Evolutionary conservation across 1,140 invertebrate species (phyloP).

Genomic region (Brachionus rubens): DNA sequence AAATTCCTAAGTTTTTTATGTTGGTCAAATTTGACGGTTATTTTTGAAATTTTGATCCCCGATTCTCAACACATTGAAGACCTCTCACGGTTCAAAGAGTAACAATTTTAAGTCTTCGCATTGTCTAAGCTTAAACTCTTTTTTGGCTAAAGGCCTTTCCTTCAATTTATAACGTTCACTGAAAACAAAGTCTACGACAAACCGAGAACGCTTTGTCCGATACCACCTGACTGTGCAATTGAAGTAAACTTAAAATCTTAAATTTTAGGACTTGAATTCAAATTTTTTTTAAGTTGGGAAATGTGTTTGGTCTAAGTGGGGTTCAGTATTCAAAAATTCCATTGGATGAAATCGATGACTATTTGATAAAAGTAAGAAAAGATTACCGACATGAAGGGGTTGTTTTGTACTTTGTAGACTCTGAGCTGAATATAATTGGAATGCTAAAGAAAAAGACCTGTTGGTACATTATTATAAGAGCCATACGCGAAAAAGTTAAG

Average conservation of each 20-base stretch:
- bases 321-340: constrained; percentile 49
- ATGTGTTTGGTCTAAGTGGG: constrained; percentile 49
- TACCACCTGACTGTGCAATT: constrained; percentile 59
- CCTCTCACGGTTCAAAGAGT: constrained; percentile 56
- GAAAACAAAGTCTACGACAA: constrained; percentile 52
- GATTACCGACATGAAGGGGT: constrained; percentile 60
- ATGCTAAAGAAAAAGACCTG: constrained; percentile 63
- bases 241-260: constrained; percentile 49
- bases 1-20: constrained; percentile 54
- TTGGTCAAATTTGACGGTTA: constrained; percentile 56
- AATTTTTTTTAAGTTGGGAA: constrained; percentile 50
- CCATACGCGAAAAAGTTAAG: constrained; percentile 60
- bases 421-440: constrained; percentile 57
- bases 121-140: too few relatives aligned
- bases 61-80: constrained; percentile 62
- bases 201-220: constrained; percentile 51
- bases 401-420: constrained; percentile 62
- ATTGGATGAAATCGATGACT: constrained; percentile 48
- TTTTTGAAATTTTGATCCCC: constrained; percentile 62
- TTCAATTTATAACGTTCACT: constrained; percentile 62
- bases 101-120: too few relatives aligned
- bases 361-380: constrained; percentile 52
- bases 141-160: constrained; percentile 51
- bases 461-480: constrained; percentile 62
- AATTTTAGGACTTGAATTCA: neutral